These are phyloP conservation scores for Etia nguti DNA, from an alignment of 2,113 vertebrate species.

Conservation along the genomic window DNA sequence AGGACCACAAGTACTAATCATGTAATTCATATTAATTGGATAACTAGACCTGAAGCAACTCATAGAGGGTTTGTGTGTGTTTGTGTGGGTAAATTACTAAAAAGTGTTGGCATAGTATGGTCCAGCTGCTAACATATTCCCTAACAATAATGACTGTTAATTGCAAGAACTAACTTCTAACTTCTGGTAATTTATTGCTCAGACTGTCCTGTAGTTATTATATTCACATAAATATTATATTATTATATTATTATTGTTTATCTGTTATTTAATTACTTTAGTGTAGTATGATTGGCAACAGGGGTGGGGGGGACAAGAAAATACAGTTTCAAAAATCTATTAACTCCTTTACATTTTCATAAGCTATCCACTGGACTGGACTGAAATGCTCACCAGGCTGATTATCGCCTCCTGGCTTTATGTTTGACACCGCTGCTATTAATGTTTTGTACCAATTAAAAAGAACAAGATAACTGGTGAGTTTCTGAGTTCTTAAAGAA, in stretches of 20 bases:
- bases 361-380: background rate
- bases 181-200: background rate
- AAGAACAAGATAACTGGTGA: background rate
- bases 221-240: background rate
- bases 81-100: background rate
- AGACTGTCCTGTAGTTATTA: background rate
- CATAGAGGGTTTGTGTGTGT: background rate
- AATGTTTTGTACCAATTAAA: background rate
- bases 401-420: background rate
- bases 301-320: background rate
- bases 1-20: background rate
- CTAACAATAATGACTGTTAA: background rate
- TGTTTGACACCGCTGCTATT: background rate
- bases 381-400: background rate
- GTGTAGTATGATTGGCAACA: background rate
- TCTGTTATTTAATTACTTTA: background rate
- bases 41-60: background rate
- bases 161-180: background rate
- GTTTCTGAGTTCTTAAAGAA: background rate
- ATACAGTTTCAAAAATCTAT: background rate
- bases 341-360: background rate
- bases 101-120: background rate
- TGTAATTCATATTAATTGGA: background rate
- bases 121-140: background rate
- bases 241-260: background rate